Base-by-base conservation (phyloP, 2,888 invertebrate species). In the Chymomyza fuscimana region DNA sequence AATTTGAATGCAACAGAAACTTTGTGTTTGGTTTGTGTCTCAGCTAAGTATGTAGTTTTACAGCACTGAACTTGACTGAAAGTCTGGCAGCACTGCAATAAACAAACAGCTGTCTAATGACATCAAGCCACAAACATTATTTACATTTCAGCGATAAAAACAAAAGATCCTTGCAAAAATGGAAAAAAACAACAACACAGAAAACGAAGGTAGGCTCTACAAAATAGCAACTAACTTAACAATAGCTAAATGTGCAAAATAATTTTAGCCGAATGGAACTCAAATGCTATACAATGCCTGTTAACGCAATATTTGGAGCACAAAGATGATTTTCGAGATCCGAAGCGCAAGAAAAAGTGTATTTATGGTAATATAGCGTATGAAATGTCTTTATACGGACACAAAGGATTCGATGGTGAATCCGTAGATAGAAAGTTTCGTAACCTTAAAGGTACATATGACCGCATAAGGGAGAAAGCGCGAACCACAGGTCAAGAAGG, bases 1-100 rank as follows among this genome's bases (percentile, higher is more conserved):
- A 12, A 60, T 56, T 58, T 50, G 56, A 65, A 69, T 58, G 4
- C 1, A 63, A 51, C 72, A 15, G 65, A 12, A 70, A 78, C 50
- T 9, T n/a, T 2, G 0, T 15, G 5, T 0, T 0, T 16, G 70
- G 73, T 67, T 51, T 1, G 54, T 70, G 78, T 69, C 70, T 67
- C 3, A 40, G 61, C 62, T 77, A 71, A 65, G 12, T 22, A 1
- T 2, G 10, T 12, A 15, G 51, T 16, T 70, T 29, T 25, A 22
- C n/a, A 65, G n/a, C 61, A 65, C 65, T 65, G 1, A 12, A 32
- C 1, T 6, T 7, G 1, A 3, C 16, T 19, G 1, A 12, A 46
- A 46, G 40, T 46, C 12, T 46, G 40, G 40, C 40, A 46, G 3
- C 40, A 46, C 40, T 4, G 40, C 40, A 0, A 0, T 12, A 46